Evolutionary conservation across 1,140 invertebrate genomes (phyloP).

Genomic region (Dreissena polymorpha): DNA sequence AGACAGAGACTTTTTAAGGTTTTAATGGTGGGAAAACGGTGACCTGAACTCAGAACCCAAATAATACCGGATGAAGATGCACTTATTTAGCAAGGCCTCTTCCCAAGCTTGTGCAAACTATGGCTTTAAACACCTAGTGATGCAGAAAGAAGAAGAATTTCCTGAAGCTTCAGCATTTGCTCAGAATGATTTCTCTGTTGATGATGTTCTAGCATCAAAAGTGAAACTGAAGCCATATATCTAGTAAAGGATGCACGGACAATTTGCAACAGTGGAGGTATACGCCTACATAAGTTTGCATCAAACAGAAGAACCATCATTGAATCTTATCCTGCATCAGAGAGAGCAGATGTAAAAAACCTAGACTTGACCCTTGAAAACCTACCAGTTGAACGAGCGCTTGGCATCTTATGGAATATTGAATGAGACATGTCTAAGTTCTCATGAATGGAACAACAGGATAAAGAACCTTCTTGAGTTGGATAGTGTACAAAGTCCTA

Average conservation of each 20-base stretch:
- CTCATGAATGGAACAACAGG: background rate
- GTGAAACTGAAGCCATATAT: conserved; percentile 50
- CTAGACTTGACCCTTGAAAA: conserved; percentile 8
- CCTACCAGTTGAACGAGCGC: conserved; percentile 15
- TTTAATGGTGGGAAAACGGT: conserved; percentile 55
- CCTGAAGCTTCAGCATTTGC: conserved; percentile 40
- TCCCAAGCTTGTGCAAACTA: conserved; percentile 60
- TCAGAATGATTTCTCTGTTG: conserved; percentile 64
- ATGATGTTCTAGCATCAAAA: conserved; percentile 58
- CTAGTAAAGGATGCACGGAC: conserved; percentile 42
- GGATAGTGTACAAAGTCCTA: conserved; percentile 4
- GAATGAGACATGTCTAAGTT: background rate
- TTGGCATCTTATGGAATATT: conserved; percentile 12
- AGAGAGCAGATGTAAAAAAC: background rate
- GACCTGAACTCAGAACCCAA: background rate
- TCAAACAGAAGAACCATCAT: conserved; percentile 48
- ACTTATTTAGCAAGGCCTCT: conserved; percentile 57
- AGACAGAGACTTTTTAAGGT: conserved; percentile 51
- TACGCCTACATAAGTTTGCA: conserved; percentile 60
- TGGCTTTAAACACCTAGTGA: conserved; percentile 49
- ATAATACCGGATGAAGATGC: background rate
- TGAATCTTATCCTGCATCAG: conserved; percentile 28
- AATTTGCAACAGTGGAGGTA: conserved; percentile 53
- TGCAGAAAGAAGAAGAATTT: conserved; percentile 13
- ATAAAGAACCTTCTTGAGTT: background rate